Percentiles rank a stretch among this genome's conserved stretches.
Conservation (phyloP, 2,113 vertebrate species). For the Prionailurus bengalensis region DNA sequence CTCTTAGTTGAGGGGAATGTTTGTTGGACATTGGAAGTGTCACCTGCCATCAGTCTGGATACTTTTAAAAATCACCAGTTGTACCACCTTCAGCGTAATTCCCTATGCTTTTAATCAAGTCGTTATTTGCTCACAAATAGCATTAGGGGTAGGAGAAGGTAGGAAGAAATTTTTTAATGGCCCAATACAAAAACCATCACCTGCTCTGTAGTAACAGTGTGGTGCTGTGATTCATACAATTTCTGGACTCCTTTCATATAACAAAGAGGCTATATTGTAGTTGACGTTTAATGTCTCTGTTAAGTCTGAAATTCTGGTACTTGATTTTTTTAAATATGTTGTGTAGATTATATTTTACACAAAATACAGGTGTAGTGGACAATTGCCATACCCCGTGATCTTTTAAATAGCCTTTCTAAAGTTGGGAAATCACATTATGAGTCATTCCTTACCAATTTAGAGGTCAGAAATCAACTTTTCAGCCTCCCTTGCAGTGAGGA, state of each 20-base stretch:
- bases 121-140: neutral
- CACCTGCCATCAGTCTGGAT: neutral
- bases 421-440: neutral
- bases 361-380: neutral
- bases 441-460: neutral
- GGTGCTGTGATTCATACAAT: neutral
- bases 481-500: neutral
- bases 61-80: neutral
- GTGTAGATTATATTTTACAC: neutral
- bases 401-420: neutral
- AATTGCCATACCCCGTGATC: neutral
- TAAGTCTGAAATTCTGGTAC: neutral
- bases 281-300: neutral
- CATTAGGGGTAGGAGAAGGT: neutral
- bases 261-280: neutral
- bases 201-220: neutral
- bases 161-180: neutral
- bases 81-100: neutral
- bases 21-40: neutral
- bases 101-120: neutral
- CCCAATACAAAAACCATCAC: neutral
- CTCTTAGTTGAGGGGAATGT: neutral
- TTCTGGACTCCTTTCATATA: neutral
- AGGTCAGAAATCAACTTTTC: neutral
- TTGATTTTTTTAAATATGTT: neutral